phyloP scores from a whole-genome alignment of 2,797 vertebrate species.

The Gymnodraco acuticeps region DNA sequence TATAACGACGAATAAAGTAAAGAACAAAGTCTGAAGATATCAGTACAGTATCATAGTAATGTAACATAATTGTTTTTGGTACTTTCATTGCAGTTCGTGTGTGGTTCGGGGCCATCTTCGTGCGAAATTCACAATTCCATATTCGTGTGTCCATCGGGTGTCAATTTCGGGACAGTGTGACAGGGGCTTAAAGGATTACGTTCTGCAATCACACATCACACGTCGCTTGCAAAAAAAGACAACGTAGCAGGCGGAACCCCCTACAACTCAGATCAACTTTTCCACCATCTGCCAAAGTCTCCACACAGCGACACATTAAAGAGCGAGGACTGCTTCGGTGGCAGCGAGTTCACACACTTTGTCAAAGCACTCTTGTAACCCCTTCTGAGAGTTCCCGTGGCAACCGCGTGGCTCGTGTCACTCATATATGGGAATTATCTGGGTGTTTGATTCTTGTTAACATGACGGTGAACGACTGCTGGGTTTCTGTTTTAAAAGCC shows the following conservation, averaged over 20 bases:
- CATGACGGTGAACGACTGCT: slow-evolving; percentile 27
- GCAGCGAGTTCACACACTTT: slow-evolving; percentile 53
- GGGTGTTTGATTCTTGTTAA: slow-evolving; percentile 29
- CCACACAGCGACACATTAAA: slow-evolving; percentile 41
- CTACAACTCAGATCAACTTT: slow-evolving; percentile 32
- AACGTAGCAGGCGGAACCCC: slow-evolving; percentile 1
- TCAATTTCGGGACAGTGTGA: too few relatives aligned
- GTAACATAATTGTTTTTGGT: too few relatives aligned
- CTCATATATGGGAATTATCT: slow-evolving; percentile 39
- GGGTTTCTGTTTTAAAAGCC: slow-evolving; percentile 43
- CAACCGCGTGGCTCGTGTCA: slow-evolving; percentile 38
- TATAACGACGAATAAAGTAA: too few relatives aligned
- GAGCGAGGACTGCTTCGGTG: slow-evolving; percentile 24
- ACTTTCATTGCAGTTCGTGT: too few relatives aligned
- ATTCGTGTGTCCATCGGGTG: too few relatives aligned
- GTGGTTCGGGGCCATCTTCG: too few relatives aligned
- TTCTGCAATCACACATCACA: slow-evolving; percentile 28
- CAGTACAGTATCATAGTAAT: too few relatives aligned
- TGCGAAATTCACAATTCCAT: too few relatives aligned
- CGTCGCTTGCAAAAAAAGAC: neutral
- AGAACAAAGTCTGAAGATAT: too few relatives aligned
- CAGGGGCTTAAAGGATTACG: slow-evolving; percentile 25
- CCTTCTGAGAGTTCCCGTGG: slow-evolving; percentile 36
- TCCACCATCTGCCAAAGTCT: slow-evolving; percentile 24
- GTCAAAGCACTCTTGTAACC: slow-evolving; percentile 40